Evolutionary conservation across 53 echinoderm and acorn worm genomes (phyloP).

Genomic region (Zoroaster sp.): DNA sequence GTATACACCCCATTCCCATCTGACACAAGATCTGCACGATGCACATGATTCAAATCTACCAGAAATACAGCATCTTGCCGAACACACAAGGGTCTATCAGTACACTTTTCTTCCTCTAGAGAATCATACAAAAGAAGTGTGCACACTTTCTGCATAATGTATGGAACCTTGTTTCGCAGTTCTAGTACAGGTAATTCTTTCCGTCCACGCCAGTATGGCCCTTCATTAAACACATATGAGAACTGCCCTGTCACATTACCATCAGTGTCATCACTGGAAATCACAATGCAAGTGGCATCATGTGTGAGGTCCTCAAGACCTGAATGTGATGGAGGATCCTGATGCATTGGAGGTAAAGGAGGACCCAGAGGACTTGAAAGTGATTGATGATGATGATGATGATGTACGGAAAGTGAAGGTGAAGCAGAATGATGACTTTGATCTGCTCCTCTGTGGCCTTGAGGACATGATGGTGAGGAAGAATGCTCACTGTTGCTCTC

Average conservation of each 20-base stretch:
- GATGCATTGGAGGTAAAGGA: background rate
- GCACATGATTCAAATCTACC: slow-evolving; percentile 11
- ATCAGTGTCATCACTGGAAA: background rate
- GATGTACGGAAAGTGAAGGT: too few relatives aligned
- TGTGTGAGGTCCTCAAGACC: background rate
- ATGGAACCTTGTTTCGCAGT: slow-evolving; percentile 35
- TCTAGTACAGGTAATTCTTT: slow-evolving; percentile 21
- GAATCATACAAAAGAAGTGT: background rate
- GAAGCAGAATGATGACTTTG: too few relatives aligned
- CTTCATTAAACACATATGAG: background rate
- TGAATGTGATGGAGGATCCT: background rate
- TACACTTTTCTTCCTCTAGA: background rate
- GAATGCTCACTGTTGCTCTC: too few relatives aligned
- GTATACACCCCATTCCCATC: slow-evolving; percentile 31
- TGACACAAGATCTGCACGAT: slow-evolving; percentile 10
- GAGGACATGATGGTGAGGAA: too few relatives aligned
- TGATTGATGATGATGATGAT: too few relatives aligned
- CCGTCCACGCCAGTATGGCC: slow-evolving; percentile 16
- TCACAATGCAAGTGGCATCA: background rate
- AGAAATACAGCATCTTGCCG: slow-evolving; percentile 23
- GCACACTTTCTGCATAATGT: background rate
- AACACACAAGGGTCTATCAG: slow-evolving; percentile 29
- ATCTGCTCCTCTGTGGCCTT: too few relatives aligned
- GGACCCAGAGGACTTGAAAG: background rate
- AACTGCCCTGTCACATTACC: background rate